phyloP scores from a whole-genome alignment of 2,113 vertebrate genomes.

The Dromas ardeola region DNA sequence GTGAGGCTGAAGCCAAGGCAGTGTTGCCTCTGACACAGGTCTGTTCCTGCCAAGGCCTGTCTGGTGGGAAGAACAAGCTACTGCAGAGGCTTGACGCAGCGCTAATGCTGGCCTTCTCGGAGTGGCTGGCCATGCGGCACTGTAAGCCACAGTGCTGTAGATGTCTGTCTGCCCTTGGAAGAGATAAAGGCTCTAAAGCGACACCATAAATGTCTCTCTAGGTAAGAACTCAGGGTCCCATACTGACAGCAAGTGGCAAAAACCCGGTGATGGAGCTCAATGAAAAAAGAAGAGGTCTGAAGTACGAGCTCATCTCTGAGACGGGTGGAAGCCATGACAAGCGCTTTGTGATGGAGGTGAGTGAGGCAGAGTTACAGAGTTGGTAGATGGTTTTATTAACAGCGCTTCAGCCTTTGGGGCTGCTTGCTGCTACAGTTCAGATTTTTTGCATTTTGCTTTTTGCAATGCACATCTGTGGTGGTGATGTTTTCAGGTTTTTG shows the following conservation, averaged over 20 bases:
- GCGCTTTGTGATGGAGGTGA: constrained; percentile 97
- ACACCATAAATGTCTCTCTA: constrained; percentile 42
- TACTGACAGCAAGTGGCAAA: constrained; percentile 97
- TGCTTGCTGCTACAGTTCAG: background rate
- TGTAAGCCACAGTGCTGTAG: background rate
- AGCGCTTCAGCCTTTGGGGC: background rate
- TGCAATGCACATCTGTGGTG: background rate
- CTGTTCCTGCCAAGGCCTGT: accelerated
- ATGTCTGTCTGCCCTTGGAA: background rate
- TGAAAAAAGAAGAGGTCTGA: constrained; percentile 96
- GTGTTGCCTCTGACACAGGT: background rate
- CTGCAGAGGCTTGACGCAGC: background rate
- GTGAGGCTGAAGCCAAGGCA: background rate
- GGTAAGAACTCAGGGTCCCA: constrained; percentile 99
- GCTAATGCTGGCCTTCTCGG: background rate
- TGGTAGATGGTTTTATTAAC: background rate
- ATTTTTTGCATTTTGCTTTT: background rate
- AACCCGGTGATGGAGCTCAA: constrained; percentile 99
- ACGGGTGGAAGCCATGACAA: constrained; percentile 98
- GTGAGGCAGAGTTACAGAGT: background rate
- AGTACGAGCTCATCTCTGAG: constrained; percentile 98
- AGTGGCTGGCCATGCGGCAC: background rate
- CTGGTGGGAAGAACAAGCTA: background rate
- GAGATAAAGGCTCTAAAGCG: background rate
- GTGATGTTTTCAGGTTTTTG: background rate